These are phyloP conservation scores for Diarsia brunnea DNA, from an alignment of 2,888 invertebrate species.

Conservation along the genomic window DNA sequence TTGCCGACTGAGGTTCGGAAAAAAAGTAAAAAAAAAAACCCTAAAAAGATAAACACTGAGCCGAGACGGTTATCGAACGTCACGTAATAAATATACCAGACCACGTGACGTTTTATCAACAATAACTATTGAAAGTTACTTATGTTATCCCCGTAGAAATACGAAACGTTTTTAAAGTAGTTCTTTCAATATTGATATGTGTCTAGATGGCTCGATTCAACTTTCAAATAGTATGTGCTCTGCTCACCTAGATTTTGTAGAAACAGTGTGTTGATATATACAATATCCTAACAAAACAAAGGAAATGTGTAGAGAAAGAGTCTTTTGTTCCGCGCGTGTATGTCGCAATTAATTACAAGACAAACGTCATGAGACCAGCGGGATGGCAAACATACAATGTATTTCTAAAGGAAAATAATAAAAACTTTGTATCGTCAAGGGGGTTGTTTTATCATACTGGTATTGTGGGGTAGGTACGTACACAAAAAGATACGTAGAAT, in stretches of 20 bases:
- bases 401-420: slow-evolving; percentile 33
- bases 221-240: background rate
- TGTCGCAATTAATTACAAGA: slow-evolving; percentile 52
- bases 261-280: background rate
- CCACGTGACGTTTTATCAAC: background rate
- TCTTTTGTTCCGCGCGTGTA: slow-evolving; percentile 56
- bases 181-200: background rate
- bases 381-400: slow-evolving; percentile 33
- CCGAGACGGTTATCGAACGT: background rate
- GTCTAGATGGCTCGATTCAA: too few relatives aligned
- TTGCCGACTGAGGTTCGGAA: too few relatives aligned
- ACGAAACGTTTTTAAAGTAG: background rate
- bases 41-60: background rate
- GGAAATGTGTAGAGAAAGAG: slow-evolving; percentile 21
- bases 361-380: slow-evolving; percentile 43
- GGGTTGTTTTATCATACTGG: background rate
- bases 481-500: background rate
- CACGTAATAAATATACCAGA: too few relatives aligned
- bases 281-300: slow-evolving; percentile 50
- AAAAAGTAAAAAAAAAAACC: too few relatives aligned
- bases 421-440: slow-evolving; percentile 14
- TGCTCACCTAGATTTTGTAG: background rate
- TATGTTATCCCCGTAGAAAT: background rate
- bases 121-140: background rate
- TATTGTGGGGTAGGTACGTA: background rate